Percentiles rank a stretch among this genome's conserved stretches.
Conservation (phyloP, 1,140 invertebrate genomes). For the Lasioglossum baleicum region DNA sequence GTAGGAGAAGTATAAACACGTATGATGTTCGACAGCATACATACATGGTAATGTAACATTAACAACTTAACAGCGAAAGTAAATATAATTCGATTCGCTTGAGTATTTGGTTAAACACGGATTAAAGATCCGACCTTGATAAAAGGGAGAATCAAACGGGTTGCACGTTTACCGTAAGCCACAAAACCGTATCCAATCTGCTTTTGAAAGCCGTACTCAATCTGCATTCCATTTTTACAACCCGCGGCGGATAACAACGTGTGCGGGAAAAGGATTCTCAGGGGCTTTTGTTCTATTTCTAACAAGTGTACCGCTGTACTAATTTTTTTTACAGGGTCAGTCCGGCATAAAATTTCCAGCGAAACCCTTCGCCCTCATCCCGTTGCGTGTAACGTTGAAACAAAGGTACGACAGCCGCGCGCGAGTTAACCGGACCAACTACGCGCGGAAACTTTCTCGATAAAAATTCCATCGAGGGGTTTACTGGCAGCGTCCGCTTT, state of each 20-base stretch:
- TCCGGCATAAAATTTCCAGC: conserved; percentile 1
- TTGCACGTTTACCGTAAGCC: not conserved
- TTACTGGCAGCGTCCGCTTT: conserved; percentile 41
- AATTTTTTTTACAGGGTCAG: not conserved
- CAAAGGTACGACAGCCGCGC: no score
- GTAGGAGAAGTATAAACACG: no score
- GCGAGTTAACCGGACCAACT: conserved; percentile 9
- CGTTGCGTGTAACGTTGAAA: conserved; percentile 8
- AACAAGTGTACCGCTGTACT: not conserved
- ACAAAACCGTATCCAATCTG: not conserved
- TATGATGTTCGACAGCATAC: no score
- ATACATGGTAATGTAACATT: no score
- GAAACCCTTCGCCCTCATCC: conserved; percentile 1
- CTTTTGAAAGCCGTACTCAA: not conserved
- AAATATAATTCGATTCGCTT: no score
- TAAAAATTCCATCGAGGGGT: conserved; percentile 61
- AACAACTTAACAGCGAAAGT: no score
- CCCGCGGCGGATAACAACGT: not conserved
- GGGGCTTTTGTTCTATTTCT: not conserved
- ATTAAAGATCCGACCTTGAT: no score
- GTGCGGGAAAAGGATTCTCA: not conserved
- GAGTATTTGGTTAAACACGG: no score
- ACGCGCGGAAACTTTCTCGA: conserved; percentile 48
- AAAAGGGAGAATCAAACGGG: no score
- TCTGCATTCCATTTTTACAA: not conserved